Evolutionary conservation across 2,888 invertebrate genomes (phyloP).

Genomic region (Drosophila leonis): DNA sequence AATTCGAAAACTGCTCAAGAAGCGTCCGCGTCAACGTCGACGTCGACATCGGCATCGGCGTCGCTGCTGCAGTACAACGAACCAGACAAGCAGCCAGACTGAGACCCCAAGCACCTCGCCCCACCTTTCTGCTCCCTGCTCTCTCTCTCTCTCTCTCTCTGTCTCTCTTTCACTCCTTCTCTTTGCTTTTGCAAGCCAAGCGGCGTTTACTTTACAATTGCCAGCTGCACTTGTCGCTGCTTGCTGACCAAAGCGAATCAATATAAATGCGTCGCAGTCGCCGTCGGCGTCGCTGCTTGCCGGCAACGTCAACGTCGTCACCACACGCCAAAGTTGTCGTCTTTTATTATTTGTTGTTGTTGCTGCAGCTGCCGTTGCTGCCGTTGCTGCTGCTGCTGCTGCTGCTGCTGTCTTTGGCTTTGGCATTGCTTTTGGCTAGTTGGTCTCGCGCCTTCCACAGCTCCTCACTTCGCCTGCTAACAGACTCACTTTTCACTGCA

Average conservation of each 20-base stretch:
- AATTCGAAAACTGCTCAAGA: constrained; percentile 75
- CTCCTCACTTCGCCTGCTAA: constrained; percentile 25
- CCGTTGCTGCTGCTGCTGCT: constrained; percentile 26
- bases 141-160: not conserved
- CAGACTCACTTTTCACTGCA: constrained; percentile 75
- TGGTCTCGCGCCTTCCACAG: constrained; percentile 18
- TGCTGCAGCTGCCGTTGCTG: not conserved
- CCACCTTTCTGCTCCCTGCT: not conserved
- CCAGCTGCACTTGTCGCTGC: constrained; percentile 58
- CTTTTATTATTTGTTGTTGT: constrained; percentile 73
- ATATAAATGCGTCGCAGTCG: constrained; percentile 62
- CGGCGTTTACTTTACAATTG: constrained; percentile 52
- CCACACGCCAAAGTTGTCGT: constrained; percentile 57
- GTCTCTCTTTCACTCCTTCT: not conserved
- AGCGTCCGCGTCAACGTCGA: constrained; percentile 39
- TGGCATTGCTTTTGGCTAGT: constrained; percentile 23
- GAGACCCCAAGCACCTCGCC: constrained; percentile 20
- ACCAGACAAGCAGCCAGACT: constrained; percentile 63
- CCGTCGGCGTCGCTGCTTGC: constrained; percentile 30
- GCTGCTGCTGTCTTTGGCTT: constrained; percentile 29
- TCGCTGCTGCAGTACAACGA: constrained; percentile 59
- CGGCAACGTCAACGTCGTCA: constrained; percentile 52
- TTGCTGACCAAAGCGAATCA: constrained; percentile 75
- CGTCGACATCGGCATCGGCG: constrained; percentile 9
- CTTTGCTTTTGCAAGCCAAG: constrained; percentile 4